These are phyloP conservation scores for Pogonomyrmex barbatus DNA, from an alignment of 1,140 invertebrate species.

Conservation along the genomic window DNA sequence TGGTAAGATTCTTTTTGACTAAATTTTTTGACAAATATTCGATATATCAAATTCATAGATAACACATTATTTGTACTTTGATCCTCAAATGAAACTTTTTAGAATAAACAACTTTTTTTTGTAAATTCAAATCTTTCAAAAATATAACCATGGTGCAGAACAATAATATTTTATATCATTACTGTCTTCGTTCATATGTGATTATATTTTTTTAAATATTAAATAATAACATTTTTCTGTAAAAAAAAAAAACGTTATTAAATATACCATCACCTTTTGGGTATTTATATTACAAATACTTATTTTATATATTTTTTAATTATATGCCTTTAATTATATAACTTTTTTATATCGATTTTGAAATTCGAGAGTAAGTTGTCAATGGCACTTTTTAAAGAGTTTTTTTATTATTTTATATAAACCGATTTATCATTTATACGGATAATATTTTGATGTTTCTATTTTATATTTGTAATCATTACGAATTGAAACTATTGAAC, in stretches of 20 bases:
- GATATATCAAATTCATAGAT: background rate
- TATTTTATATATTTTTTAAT: background rate
- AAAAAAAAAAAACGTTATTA: background rate
- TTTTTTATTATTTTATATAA: background rate
- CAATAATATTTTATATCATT: background rate
- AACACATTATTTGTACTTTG: background rate
- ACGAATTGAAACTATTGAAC: background rate
- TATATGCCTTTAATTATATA: background rate
- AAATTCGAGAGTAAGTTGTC: constrained; percentile 12
- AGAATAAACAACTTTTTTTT: background rate
- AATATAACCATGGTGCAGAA: background rate
- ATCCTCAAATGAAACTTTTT: background rate
- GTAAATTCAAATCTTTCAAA: background rate
- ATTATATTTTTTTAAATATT: background rate
- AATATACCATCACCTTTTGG: background rate
- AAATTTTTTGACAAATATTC: constrained; percentile 6
- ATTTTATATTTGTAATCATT: background rate
- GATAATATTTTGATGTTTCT: background rate
- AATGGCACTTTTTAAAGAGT: constrained; percentile 12
- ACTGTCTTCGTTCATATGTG: background rate
- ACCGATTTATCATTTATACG: background rate
- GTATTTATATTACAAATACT: background rate
- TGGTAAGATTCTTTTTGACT: constrained; percentile 36
- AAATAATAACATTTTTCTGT: background rate
- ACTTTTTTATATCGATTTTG: background rate